These are phyloP conservation scores for Chirona hameri DNA, from an alignment of 2,888 invertebrate species.

Conservation along the genomic window DNA sequence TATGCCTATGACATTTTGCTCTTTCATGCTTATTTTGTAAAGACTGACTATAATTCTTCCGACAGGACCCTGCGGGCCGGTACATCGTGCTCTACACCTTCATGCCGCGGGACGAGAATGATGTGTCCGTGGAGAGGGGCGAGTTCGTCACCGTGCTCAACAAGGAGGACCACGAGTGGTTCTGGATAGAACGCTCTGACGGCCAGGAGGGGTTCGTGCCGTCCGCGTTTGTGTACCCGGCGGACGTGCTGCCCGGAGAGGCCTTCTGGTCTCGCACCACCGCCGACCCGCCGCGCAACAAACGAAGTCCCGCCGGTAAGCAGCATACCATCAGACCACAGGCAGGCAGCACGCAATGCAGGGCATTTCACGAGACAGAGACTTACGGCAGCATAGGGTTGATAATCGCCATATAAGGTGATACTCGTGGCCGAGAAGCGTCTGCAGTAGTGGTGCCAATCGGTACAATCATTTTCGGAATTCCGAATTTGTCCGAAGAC, in stretches of 20 bases:
- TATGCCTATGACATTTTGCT: too few species aligned
- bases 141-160: conserved; percentile 95
- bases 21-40: too few species aligned
- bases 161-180: conserved; percentile 94
- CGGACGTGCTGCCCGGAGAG: conserved; percentile 65
- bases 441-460: too few species aligned
- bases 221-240: conserved; percentile 88
- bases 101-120: conserved; percentile 87
- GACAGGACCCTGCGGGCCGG: conserved; percentile 77
- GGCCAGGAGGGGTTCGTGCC: conserved; percentile 95
- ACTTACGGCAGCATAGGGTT: too few species aligned
- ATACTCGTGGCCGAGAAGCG: too few species aligned
- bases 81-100: conserved; percentile 92
- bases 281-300: neutral
- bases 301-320: neutral
- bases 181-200: conserved; percentile 88
- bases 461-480: too few species aligned
- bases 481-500: too few species aligned
- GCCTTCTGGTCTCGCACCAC: conserved; percentile 31
- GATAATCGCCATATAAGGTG: too few species aligned
- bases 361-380: too few species aligned
- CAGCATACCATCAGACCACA: neutral
- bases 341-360: too few species aligned
- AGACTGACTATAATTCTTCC: conserved; percentile 25
- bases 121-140: conserved; percentile 86